phyloP scores from a whole-genome alignment of 2,888 invertebrate genomes.

The Tricholauxania praeusta region DNA sequence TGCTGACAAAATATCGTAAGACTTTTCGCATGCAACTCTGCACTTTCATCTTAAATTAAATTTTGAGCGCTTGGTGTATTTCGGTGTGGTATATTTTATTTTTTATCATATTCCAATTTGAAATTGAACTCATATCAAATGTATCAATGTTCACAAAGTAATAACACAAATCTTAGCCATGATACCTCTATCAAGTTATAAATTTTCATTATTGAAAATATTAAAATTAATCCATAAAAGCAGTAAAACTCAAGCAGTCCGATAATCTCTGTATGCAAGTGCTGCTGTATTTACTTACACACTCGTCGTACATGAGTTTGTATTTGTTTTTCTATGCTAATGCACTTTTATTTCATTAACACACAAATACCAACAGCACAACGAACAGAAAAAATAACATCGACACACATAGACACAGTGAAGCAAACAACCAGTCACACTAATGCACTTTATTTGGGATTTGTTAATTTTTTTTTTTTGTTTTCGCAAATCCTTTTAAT shows the following conservation, averaged over 20 bases:
- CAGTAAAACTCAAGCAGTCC: not conserved
- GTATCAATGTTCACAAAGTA: too few relatives aligned
- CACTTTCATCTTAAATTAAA: too few relatives aligned
- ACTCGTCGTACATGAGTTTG: not conserved
- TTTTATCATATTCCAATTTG: too few relatives aligned
- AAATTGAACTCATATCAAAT: too few relatives aligned
- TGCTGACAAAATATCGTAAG: too few relatives aligned
- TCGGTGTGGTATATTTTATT: too few relatives aligned
- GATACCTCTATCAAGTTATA: too few relatives aligned
- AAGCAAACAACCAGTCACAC: constrained; percentile 37
- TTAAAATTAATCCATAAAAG: too few relatives aligned
- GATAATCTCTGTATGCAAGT: constrained; percentile 14
- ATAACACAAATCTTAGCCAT: too few relatives aligned
- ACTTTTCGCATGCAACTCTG: too few relatives aligned
- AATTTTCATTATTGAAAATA: too few relatives aligned
- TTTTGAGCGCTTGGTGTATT: too few relatives aligned
- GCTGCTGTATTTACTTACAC: constrained; percentile 2
- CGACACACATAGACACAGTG: constrained; percentile 44
- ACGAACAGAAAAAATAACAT: not conserved
- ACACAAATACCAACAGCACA: constrained; percentile 2
- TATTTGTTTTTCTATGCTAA: not conserved
- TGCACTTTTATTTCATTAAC: constrained; percentile 26
- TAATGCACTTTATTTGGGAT: constrained; percentile 53
- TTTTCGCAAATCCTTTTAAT: not conserved
- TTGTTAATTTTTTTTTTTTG: not conserved